Conservation (phyloP, 1,140 invertebrate genomes). For the Branchinecta lindahli region DNA sequence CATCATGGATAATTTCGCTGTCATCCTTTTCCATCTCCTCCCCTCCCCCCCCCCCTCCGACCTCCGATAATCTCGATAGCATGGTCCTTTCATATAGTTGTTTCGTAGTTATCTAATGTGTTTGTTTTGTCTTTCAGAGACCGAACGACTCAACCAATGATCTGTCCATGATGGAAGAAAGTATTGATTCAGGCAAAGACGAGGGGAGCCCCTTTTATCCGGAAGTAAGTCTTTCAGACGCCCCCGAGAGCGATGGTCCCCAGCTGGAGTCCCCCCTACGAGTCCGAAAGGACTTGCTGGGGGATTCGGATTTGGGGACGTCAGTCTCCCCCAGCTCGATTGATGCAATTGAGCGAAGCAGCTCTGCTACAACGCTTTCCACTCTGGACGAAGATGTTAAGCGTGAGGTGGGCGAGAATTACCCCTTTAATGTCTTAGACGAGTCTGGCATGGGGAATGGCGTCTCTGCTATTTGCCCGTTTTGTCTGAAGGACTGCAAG, state of each 20-base stretch:
- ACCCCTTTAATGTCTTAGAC: conserved; percentile 20
- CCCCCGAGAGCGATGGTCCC: background rate
- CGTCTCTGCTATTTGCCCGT: conserved; percentile 22
- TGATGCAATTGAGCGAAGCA: background rate
- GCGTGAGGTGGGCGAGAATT: conserved; percentile 10
- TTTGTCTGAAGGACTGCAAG: conserved; percentile 24
- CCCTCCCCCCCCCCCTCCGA: too few relatives aligned
- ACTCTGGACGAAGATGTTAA: conserved; percentile 13
- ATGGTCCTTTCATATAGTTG: too few relatives aligned
- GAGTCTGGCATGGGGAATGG: conserved; percentile 14
- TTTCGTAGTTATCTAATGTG: too few relatives aligned
- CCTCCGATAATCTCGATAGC: too few relatives aligned
- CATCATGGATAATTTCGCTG: too few relatives aligned
- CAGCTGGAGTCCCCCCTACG: conserved; percentile 1
- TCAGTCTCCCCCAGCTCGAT: background rate
- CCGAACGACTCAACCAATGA: background rate
- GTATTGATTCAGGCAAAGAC: background rate
- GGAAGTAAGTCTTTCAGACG: conserved; percentile 6
- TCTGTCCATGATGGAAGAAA: background rate
- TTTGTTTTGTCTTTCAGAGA: background rate
- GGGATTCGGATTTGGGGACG: background rate
- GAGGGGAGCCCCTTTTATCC: conserved; percentile 5
- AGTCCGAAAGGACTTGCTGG: background rate
- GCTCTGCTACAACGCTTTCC: background rate
- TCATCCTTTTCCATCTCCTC: too few relatives aligned